A percentile compares a stretch with the other conserved stretches of the same genome.
Evolutionary conservation across 1,140 invertebrate genomes (phyloP).

Genomic region (Trigoniulus corallinus): DNA sequence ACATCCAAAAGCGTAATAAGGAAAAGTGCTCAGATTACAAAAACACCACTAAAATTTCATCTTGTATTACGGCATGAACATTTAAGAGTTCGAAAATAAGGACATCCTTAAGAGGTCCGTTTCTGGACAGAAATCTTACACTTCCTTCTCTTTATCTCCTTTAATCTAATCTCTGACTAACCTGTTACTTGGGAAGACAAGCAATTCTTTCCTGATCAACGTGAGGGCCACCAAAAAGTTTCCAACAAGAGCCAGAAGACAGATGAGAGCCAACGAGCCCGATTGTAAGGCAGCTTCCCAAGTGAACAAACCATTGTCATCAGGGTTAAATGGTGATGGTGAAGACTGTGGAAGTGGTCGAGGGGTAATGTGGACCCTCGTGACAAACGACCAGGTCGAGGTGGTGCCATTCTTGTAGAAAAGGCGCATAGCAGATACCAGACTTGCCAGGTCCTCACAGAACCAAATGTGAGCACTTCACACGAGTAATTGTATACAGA

Average conservation of each 20-base stretch:
- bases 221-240: slow-evolving; percentile 11
- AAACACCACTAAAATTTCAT: neutral
- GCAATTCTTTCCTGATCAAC: slow-evolving; percentile 8
- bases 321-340: too few relatives aligned
- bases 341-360: too few relatives aligned
- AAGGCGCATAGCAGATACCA: too few relatives aligned
- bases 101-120: neutral
- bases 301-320: neutral
- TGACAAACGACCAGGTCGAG: too few relatives aligned
- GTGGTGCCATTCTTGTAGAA: too few relatives aligned
- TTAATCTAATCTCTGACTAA: neutral
- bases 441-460: too few relatives aligned
- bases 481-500: too few relatives aligned
- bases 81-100: neutral
- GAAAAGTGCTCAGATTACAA: neutral
- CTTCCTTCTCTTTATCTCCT: too few relatives aligned
- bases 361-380: too few relatives aligned
- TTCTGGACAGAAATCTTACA: too few relatives aligned
- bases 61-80: neutral
- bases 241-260: slow-evolving; percentile 7
- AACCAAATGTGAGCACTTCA: too few relatives aligned
- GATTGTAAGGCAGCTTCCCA: slow-evolving; percentile 9
- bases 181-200: slow-evolving; percentile 12
- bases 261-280: slow-evolving; percentile 9
- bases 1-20: neutral